A percentile compares a stretch with the other conserved stretches of the same genome.
Conservation (phyloP, 1,140 invertebrate species). For the Saccostrea cuccullata region DNA sequence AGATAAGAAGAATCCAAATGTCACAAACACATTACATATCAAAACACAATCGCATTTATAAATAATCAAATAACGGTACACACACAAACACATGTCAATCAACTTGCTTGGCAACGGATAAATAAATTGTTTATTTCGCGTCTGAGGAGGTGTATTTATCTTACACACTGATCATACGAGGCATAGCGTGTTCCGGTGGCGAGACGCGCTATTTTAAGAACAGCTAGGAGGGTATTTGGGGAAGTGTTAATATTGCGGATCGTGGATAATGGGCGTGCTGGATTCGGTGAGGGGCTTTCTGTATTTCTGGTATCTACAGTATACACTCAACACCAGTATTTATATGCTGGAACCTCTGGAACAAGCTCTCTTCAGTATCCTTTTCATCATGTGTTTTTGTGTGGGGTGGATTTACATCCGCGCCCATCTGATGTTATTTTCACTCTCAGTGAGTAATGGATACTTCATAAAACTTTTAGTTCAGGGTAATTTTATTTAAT, state of each 20-base stretch:
- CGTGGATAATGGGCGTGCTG: not conserved
- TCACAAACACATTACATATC: no score
- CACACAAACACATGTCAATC: not conserved
- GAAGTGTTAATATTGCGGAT: not conserved
- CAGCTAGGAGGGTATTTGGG: no score
- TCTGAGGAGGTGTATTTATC: not conserved
- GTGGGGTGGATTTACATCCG: not conserved
- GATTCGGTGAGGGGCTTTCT: slow-evolving; percentile 33
- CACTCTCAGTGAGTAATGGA: not conserved
- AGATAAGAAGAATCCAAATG: no score
- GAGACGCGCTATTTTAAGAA: not conserved
- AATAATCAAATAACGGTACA: not conserved
- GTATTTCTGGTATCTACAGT: slow-evolving; percentile 52
- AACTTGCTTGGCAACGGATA: slow-evolving; percentile 2
- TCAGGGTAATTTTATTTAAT: no score
- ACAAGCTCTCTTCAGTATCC: slow-evolving; percentile 53
- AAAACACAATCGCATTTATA: not conserved
- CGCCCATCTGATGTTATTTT: not conserved
- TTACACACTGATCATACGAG: not conserved
- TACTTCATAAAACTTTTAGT: not conserved
- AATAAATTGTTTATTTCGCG: not conserved
- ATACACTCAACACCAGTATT: slow-evolving; percentile 49
- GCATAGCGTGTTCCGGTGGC: not conserved
- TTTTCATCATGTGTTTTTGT: not conserved
- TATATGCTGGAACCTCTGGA: slow-evolving; percentile 56